Base-by-base conservation (phyloP, 2,888 invertebrate genomes). In the Amphipoea oculea region DNA sequence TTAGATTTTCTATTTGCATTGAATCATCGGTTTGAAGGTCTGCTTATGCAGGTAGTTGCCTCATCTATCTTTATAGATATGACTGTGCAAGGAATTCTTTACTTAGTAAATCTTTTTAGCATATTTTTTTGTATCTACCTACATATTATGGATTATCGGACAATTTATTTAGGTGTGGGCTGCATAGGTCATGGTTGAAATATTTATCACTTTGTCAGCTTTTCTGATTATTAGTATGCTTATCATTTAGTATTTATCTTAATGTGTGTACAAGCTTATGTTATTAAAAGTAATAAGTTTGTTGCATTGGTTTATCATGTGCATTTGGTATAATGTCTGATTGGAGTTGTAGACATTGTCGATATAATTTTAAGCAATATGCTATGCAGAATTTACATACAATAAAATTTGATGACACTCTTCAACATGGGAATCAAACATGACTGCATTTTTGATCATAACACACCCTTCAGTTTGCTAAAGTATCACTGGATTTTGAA, bases 11-110 rank as follows among this genome's bases (percentile, higher is more conserved):
- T 92, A 92, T 92, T 92, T 92, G 91, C 84, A 87, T 91, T 94
- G 93, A 93, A 90, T 94, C 93, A 94, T 91, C 89, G 75, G 51
- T 86, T 79, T 91, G 92, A 94, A 93, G 93, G 93, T 92, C 91
- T 91, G 86, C 67, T 67, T 78, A 80, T 74, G 82, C 81, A 86
- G 73, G 85, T 83, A 63, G 73, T 91, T 90, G 90, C 89, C 88
- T 90, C 91, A 91, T 88, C 82, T 79, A 81, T 79, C 57, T 78
- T 36, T 81, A 79, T 67, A 86, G 87, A 82, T 80, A 78, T 73
- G 76, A 74, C 54, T 75, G 66, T 83, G 63, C 66, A 73, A 75
- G 12, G 48, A 72, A 79, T 83, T 77, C 42, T 79, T 75, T 51
- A 70, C 68, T 73, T 54, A 65, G 11, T 79, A 72, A 40, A 73